A percentile compares a stretch with the other conserved stretches of the same genome.
These are phyloP conservation scores for Lateolabrax maculatus DNA, from an alignment of 2,797 vertebrate genomes.

Conservation along the genomic window DNA sequence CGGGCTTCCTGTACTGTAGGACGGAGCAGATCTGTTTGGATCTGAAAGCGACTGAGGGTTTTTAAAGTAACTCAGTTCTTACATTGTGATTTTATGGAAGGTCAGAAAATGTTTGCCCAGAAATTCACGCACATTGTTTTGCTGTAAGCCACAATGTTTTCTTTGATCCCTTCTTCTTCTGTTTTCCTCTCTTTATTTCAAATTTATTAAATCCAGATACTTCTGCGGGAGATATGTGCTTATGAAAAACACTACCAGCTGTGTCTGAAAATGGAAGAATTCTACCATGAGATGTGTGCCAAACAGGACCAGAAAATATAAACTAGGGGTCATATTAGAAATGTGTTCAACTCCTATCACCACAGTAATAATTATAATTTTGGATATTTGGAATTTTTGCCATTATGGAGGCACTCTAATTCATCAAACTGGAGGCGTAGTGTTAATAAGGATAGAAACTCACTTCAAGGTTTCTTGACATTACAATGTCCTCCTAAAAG, in stretches of 20 bases:
- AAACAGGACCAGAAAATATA: neutral
- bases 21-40: neutral
- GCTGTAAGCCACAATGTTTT: slow-evolving; percentile 18
- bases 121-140: slow-evolving; percentile 24
- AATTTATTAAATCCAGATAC: slow-evolving; percentile 7
- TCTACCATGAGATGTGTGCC: neutral
- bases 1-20: neutral
- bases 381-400: neutral
- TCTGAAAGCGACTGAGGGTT: neutral
- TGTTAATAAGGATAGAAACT: neutral
- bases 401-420: neutral
- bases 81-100: neutral
- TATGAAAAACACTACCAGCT: slow-evolving; percentile 22
- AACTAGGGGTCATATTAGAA: neutral
- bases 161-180: neutral
- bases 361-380: too few relatives aligned
- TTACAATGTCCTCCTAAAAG: too few relatives aligned
- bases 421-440: neutral
- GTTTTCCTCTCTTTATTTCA: slow-evolving; percentile 7
- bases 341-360: neutral
- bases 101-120: slow-evolving; percentile 11
- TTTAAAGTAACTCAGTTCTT: neutral
- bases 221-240: neutral
- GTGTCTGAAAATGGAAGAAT: neutral
- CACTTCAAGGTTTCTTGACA: neutral